phyloP scores from a whole-genome alignment of 2,113 vertebrate genomes.

The Sprattus sprattus region DNA sequence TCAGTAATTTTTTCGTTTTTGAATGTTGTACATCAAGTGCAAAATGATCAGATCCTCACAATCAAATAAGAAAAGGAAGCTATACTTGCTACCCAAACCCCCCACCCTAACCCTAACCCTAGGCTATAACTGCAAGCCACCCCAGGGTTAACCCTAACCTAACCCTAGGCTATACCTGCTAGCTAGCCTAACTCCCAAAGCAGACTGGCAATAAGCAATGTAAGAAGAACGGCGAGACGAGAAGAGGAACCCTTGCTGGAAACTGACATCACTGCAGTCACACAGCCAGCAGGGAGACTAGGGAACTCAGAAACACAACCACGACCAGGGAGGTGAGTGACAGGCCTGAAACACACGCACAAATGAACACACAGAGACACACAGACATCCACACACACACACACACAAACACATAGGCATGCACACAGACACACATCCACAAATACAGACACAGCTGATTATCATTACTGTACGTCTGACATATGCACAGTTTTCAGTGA shows the following conservation, averaged over 20 bases:
- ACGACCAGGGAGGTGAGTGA: slow-evolving; percentile 56
- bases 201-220: background rate
- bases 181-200: too few species aligned
- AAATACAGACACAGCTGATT: background rate
- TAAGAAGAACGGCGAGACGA: background rate
- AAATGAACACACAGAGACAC: background rate
- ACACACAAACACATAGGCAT: background rate
- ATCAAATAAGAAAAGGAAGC: too few species aligned
- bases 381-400: background rate
- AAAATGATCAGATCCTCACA: too few species aligned
- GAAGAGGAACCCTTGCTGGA: background rate
- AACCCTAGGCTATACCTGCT: too few species aligned
- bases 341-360: slow-evolving; percentile 50
- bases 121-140: too few species aligned
- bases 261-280: background rate
- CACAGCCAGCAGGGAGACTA: slow-evolving; percentile 50
- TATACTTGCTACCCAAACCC: too few species aligned
- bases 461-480: too few species aligned
- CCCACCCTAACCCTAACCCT: too few species aligned
- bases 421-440: slow-evolving; percentile 5
- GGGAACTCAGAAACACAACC: slow-evolving; percentile 45
- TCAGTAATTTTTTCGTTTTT: too few species aligned
- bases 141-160: too few species aligned
- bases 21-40: too few species aligned
- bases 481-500: too few species aligned